Conservation (phyloP, 1,140 invertebrate species). For the Aporrectodea caliginosa region DNA sequence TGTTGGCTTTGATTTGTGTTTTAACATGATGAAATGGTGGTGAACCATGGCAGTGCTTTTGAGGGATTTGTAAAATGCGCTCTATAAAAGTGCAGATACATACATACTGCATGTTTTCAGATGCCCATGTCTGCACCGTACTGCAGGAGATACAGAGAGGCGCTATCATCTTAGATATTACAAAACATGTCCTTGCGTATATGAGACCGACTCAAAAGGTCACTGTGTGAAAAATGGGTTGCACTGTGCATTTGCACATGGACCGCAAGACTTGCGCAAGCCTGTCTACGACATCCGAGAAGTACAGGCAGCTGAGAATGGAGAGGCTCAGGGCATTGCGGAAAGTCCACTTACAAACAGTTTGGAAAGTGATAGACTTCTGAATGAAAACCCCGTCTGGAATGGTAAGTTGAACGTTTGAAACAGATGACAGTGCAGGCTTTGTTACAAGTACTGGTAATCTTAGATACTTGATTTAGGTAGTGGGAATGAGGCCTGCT, state of each 20-base stretch:
- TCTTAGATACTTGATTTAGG: too few relatives aligned
- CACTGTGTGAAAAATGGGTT: slow-evolving; percentile 90
- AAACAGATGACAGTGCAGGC: too few relatives aligned
- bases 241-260: slow-evolving; percentile 94
- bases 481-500: too few relatives aligned
- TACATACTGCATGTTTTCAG: slow-evolving; percentile 59
- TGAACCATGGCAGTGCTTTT: too few relatives aligned
- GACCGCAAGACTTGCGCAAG: slow-evolving; percentile 85
- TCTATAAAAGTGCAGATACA: too few relatives aligned
- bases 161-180: slow-evolving; percentile 96
- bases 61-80: too few relatives aligned
- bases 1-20: too few relatives aligned
- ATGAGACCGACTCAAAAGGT: slow-evolving; percentile 91
- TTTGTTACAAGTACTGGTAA: too few relatives aligned
- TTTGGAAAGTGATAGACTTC: slow-evolving; percentile 61
- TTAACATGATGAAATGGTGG: too few relatives aligned
- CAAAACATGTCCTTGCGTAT: slow-evolving; percentile 97
- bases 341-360: slow-evolving; percentile 30
- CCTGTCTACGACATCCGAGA: slow-evolving; percentile 91
- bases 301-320: slow-evolving; percentile 62
- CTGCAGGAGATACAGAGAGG: slow-evolving; percentile 93
- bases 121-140: slow-evolving; percentile 90
- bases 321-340: slow-evolving; percentile 36
- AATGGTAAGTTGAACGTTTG: too few relatives aligned
- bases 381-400: slow-evolving; percentile 99